Base-by-base conservation (phyloP, 2,113 vertebrate genomes). In the Macrotus californicus region DNA sequence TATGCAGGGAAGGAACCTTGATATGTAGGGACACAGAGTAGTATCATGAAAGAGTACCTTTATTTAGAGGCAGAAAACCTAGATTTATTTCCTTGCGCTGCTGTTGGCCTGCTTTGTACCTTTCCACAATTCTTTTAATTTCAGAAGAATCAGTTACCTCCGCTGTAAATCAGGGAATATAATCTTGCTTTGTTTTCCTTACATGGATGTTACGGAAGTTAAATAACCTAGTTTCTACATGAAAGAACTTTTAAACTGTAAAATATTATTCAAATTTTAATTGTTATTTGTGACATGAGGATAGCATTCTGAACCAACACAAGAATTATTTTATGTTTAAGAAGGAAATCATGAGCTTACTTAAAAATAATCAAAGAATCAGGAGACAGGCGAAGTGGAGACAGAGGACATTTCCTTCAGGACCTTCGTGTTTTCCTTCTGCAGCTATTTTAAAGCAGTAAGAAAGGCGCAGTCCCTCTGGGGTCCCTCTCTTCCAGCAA, bases 241-340 rank as follows among this genome's bases (percentile, higher is more conserved):
- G n/a, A 86, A 82, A 93, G 24, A 79, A 87, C 41, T 88, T 87
- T 50, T 80, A 87, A 93, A n/a, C 48, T 86, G n/a, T 81, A 81
- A 69, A 76, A 61, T 39, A 82, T 79, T 50, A 24, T 80, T 43
- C 13, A 88, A n/a, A 77, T 94, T 85, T 36, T 75, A 59, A 82
- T 91, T 56, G 16, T 89, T 86, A 66, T 36, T 75, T 81, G 10
- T 73, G 56, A 81, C 39, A 50, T 59, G 79, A 43, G 36, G n/a
- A 75, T 56, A 67, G 56, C 46, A 48, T 90, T 90, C 54, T 85
- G 31, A 73, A 72, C 26, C 54, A 93, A 52, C 39, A 24, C 24
- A 93, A 79, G 41, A 81, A n/a, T 67, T 95, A 59, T 79, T 91
- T 86, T 91, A 82, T 75, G 43, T 82, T 82, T 77, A 90, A 91